A percentile compares a stretch with the other conserved stretches of the same genome.
Evolutionary conservation across 2,113 vertebrate species (phyloP).

Genomic region (Gallinago undulata): DNA sequence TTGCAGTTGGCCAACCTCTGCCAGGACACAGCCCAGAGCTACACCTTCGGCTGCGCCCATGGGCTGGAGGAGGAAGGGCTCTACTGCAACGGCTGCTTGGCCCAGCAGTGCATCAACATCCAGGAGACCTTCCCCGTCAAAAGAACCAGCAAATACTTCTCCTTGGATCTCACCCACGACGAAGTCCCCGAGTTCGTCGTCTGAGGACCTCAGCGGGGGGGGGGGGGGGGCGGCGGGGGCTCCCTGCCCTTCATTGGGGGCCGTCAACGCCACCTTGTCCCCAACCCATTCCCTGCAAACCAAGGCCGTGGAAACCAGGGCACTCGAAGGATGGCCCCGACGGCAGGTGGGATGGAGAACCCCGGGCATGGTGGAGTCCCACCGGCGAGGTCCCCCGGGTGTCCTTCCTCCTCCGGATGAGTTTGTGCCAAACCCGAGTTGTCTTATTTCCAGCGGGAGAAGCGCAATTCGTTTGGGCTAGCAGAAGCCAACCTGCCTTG

Average conservation of each 20-base stretch:
- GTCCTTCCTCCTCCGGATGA: neutral
- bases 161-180: constrained; percentile 91
- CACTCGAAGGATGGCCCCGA: neutral
- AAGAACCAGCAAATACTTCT: constrained; percentile 98
- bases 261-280: fast-evolving
- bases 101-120: constrained; percentile 87
- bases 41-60: constrained; percentile 93
- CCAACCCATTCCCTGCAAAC: neutral
- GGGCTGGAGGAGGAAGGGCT: constrained; percentile 84
- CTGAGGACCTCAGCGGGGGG: constrained; percentile 58
- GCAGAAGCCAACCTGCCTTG: neutral
- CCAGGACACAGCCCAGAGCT: constrained; percentile 97
- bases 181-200: constrained; percentile 97
- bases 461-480: neutral
- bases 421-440: neutral
- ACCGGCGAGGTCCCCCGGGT: neutral
- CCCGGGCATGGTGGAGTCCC: neutral
- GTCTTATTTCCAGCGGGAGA: neutral
- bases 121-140: constrained; percentile 87
- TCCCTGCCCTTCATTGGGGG: neutral
- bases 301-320: constrained; percentile 13
- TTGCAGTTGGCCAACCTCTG: constrained; percentile 89
- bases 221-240: neutral
- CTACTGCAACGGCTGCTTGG: constrained; percentile 84
- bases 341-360: neutral